A percentile compares a stretch with the other conserved stretches of the same genome.
phyloP scores from a whole-genome alignment of 2,797 vertebrate species.

The Ibycter americanus region DNA sequence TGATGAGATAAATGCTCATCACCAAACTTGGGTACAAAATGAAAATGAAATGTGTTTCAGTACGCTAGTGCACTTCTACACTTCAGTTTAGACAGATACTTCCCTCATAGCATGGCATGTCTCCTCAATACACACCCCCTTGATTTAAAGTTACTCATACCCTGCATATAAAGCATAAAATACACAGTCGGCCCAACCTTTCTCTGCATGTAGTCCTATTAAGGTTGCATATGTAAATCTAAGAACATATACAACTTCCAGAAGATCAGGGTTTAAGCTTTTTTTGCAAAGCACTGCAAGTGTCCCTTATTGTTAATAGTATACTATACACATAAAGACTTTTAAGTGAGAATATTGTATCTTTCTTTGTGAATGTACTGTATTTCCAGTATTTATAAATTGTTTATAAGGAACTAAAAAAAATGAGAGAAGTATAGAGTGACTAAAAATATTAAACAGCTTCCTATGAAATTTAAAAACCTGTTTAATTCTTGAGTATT shows the following conservation, averaged over 20 bases:
- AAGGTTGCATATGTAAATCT: not conserved
- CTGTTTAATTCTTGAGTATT: conserved; percentile 29
- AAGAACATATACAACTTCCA: not conserved
- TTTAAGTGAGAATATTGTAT: conserved; percentile 21
- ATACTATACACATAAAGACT: conserved; percentile 40
- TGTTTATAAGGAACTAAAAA: conserved; percentile 43
- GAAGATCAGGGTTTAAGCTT: not conserved
- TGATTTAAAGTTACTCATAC: conserved; percentile 25
- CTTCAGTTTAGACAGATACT: not conserved
- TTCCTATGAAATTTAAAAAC: conserved; percentile 47
- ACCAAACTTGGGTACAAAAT: not conserved
- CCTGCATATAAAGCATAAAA: not conserved
- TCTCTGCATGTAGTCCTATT: not conserved
- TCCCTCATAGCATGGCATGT: not conserved
- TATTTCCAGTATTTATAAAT: conserved; percentile 34
- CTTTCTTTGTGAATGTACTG: conserved; percentile 3
- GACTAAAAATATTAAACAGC: conserved; percentile 34
- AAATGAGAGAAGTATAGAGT: conserved; percentile 20
- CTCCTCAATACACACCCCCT: not conserved
- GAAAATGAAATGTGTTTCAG: not conserved
- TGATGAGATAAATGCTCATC: not conserved
- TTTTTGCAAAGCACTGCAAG: conserved; percentile 40
- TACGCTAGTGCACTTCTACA: not conserved
- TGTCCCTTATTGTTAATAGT: conserved; percentile 27
- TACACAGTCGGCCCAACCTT: not conserved